These are phyloP conservation scores for Apogon hyalosoma DNA, from an alignment of 2,797 vertebrate genomes.

Conservation along the genomic window DNA sequence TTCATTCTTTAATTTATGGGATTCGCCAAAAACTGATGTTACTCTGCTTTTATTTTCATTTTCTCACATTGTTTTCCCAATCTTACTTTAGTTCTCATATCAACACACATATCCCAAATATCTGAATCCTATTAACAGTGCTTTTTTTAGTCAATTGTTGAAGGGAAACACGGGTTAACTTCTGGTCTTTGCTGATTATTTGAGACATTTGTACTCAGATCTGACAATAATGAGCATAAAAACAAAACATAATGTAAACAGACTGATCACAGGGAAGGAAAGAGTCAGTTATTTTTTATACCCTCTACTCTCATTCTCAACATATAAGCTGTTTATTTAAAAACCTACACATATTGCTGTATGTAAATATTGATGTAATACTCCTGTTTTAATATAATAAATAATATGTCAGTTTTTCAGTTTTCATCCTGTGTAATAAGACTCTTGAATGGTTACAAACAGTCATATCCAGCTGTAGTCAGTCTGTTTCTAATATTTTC, in stretches of 20 bases:
- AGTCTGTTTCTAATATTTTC: constrained; percentile 8
- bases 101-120: too few species aligned
- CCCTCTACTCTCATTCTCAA: constrained; percentile 14
- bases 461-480: constrained; percentile 15
- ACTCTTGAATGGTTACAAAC: constrained; percentile 1
- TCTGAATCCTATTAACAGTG: too few species aligned
- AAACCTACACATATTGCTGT: constrained; percentile 60
- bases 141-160: neutral
- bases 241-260: neutral
- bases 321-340: constrained; percentile 79
- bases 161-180: constrained; percentile 5
- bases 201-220: neutral
- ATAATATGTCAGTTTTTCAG: constrained; percentile 4
- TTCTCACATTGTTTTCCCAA: too few species aligned
- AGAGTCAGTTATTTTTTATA: constrained; percentile 58
- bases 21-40: too few species aligned
- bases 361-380: constrained; percentile 78
- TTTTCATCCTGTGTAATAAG: constrained; percentile 15
- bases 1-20: too few species aligned
- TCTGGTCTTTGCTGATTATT: constrained; percentile 31
- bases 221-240: neutral
- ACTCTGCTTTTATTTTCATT: too few species aligned
- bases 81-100: too few species aligned
- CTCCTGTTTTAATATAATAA: constrained; percentile 36
- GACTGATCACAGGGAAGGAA: constrained; percentile 27